phyloP scores from a whole-genome alignment of 2,797 vertebrate genomes.

The Spatula versicolor region DNA sequence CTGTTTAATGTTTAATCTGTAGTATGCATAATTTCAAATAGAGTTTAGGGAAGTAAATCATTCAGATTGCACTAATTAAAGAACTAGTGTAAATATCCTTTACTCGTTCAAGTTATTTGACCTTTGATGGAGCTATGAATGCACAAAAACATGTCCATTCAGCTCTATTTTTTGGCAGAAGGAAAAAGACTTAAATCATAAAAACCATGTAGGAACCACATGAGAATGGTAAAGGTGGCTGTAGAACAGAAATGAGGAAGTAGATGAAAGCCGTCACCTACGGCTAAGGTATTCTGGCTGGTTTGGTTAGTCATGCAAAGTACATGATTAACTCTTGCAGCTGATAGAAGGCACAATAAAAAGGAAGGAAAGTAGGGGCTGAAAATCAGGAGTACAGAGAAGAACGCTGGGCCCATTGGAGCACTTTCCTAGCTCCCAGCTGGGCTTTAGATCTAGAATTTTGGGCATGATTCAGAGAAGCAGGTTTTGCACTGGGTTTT shows the following conservation, averaged over 20 bases:
- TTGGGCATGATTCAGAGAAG: not conserved
- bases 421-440: not conserved
- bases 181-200: not conserved
- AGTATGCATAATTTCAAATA: not conserved
- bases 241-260: not conserved
- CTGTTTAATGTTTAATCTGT: slow-evolving; percentile 61
- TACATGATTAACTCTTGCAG: not conserved
- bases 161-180: not conserved
- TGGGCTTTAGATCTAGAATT: not conserved
- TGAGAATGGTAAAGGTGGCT: slow-evolving; percentile 1
- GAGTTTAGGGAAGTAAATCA: not conserved
- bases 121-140: not conserved
- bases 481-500: not conserved
- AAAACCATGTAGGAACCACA: not conserved
- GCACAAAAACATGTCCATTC: not conserved
- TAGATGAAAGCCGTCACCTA: not conserved
- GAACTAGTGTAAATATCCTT: not conserved
- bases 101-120: not conserved
- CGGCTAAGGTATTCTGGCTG: not conserved
- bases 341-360: not conserved
- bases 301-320: not conserved
- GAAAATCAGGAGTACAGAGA: not conserved
- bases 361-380: not conserved
- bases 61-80: not conserved
- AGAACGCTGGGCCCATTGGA: not conserved